Conservation (phyloP, 2,888 invertebrate species). For the Malacosoma neustria region DNA sequence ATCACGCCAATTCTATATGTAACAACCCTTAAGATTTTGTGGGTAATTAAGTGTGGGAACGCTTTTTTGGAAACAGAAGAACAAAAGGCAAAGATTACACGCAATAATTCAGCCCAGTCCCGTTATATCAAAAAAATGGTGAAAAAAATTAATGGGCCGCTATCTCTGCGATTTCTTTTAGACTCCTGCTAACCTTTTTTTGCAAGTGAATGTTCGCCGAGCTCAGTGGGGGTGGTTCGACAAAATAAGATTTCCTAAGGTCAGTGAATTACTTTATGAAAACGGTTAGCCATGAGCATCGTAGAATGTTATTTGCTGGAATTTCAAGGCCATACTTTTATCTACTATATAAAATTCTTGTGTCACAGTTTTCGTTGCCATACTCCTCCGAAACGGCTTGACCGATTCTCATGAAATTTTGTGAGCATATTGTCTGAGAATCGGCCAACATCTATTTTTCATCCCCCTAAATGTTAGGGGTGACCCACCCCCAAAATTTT, state of each 20-base stretch:
- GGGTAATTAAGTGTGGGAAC: constrained; percentile 48
- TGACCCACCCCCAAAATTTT: no score
- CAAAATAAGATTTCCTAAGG: constrained; percentile 13
- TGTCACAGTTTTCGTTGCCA: no score
- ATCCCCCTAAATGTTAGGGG: no score
- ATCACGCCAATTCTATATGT: constrained; percentile 15
- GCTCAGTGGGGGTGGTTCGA: constrained; percentile 45
- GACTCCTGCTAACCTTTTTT: constrained; percentile 28
- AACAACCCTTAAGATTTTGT: constrained; percentile 16
- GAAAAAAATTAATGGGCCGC: constrained; percentile 58
- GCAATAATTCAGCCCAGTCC: constrained; percentile 59
- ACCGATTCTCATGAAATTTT: no score
- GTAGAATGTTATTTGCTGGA: no score
- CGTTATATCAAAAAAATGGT: constrained; percentile 51
- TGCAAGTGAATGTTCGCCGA: constrained; percentile 49
- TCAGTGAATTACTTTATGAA: constrained; percentile 4
- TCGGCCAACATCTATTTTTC: no score
- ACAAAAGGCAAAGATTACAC: constrained; percentile 63
- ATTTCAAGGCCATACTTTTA: no score
- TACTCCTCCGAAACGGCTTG: no score
- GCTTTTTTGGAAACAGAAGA: constrained; percentile 26
- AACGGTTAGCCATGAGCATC: no score
- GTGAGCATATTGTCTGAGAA: no score
- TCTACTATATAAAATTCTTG: no score
- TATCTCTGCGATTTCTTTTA: constrained; percentile 60